Evolutionary conservation across 2,888 invertebrate genomes (phyloP).

Genomic region (Aleiodes alternator): DNA sequence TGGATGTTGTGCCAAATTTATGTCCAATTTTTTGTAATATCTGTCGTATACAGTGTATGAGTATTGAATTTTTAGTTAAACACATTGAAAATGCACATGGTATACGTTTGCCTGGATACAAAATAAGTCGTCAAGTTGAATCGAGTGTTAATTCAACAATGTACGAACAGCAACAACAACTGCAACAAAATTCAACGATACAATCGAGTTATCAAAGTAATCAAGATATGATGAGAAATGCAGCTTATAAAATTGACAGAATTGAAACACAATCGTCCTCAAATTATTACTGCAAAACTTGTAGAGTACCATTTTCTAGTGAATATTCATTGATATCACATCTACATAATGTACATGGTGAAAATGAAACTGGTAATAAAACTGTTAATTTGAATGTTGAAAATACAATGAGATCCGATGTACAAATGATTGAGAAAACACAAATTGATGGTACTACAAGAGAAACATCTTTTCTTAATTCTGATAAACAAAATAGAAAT

Average conservation of each 20-base stretch:
- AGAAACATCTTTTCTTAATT: slow-evolving; percentile 7
- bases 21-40: slow-evolving; percentile 22
- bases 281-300: slow-evolving; percentile 41
- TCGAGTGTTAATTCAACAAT: not conserved
- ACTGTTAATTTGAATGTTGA: not conserved
- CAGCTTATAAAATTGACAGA: not conserved
- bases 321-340: slow-evolving; percentile 26
- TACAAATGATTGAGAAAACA: not conserved
- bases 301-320: slow-evolving; percentile 32
- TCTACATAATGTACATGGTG: not conserved
- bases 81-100: slow-evolving; percentile 8
- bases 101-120: not conserved
- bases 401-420: not conserved
- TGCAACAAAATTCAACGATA: not conserved
- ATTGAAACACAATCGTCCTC: not conserved
- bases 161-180: not conserved
- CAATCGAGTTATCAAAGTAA: not conserved
- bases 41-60: not conserved
- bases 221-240: not conserved
- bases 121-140: not conserved
- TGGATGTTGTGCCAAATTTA: not conserved
- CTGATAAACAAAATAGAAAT: not conserved
- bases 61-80: not conserved
- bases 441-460: not conserved
- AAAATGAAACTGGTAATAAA: not conserved